These are phyloP conservation scores for Lampris incognitus DNA, from an alignment of 2,113 vertebrate genomes.

Conservation along the genomic window DNA sequence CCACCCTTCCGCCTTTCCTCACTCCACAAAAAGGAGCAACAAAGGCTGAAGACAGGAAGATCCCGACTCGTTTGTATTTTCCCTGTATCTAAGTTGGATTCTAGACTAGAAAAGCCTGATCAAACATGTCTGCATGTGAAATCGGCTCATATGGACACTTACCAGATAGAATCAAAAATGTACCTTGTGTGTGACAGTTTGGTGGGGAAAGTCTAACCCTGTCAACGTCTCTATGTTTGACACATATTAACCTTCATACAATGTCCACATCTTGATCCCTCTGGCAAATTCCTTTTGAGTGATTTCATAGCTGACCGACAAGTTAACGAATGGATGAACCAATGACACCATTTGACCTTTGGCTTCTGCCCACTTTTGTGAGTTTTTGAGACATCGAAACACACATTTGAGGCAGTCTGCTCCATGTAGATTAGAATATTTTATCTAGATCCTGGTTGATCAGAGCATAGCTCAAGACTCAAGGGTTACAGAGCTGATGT, in stretches of 20 bases:
- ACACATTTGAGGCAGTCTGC: too few species aligned
- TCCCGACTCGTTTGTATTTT: neutral
- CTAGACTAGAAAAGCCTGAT: neutral
- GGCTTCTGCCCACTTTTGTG: too few species aligned
- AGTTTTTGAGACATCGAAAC: too few species aligned
- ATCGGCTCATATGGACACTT: neutral
- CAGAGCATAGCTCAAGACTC: neutral
- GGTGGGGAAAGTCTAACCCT: too few species aligned
- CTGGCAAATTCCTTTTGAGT: neutral
- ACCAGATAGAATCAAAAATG: too few species aligned
- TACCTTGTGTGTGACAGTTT: too few species aligned
- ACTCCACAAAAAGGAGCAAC: neutral
- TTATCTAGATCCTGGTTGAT: neutral
- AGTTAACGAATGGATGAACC: neutral
- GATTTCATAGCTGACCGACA: constrained; percentile 6
- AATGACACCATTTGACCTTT: too few species aligned
- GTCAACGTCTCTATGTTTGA: too few species aligned
- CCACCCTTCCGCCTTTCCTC: constrained; percentile 20
- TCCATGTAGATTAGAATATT: too few species aligned
- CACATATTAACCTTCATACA: neutral
- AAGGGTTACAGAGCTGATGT: neutral
- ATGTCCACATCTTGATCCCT: neutral
- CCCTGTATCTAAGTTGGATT: neutral
- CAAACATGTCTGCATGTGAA: neutral
- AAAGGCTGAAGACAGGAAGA: constrained; percentile 3